Percentiles rank a stretch among this genome's conserved stretches.
These are phyloP conservation scores for Podocnemis expansa DNA, from an alignment of 2,113 vertebrate genomes.

Conservation along the genomic window DNA sequence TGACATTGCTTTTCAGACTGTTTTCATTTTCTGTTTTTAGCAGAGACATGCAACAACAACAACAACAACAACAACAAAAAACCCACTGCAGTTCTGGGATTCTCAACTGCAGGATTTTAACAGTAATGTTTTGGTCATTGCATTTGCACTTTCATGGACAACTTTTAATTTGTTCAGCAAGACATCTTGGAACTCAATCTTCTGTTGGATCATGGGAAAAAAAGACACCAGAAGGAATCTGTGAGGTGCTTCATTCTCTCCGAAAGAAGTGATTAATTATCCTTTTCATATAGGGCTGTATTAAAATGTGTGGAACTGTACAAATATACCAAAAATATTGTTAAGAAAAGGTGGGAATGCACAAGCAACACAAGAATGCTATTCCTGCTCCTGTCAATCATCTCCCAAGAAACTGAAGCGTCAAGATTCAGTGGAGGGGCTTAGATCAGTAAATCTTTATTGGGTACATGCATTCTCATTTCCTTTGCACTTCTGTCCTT, in stretches of 20 bases:
- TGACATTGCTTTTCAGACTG: slow-evolving; percentile 97
- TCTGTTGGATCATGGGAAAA: slow-evolving; percentile 82
- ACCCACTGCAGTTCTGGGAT: slow-evolving; percentile 87
- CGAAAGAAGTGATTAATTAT: slow-evolving; percentile 75
- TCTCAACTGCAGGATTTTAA: slow-evolving; percentile 88
- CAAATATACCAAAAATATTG: slow-evolving; percentile 89
- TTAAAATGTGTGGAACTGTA: slow-evolving; percentile 88
- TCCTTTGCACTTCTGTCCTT: slow-evolving; percentile 76
- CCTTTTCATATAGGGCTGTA: slow-evolving; percentile 87
- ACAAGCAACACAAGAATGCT: slow-evolving; percentile 76
- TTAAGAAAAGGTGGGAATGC: slow-evolving; percentile 79
- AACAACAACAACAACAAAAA: too few relatives aligned
- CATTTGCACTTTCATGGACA: slow-evolving; percentile 91
- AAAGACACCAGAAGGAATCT: slow-evolving; percentile 79
- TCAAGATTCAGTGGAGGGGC: slow-evolving; percentile 77
- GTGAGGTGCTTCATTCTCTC: slow-evolving; percentile 78
- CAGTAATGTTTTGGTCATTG: slow-evolving; percentile 89
- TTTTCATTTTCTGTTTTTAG: slow-evolving; percentile 96
- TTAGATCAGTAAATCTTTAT: slow-evolving; percentile 70
- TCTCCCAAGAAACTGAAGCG: slow-evolving; percentile 80
- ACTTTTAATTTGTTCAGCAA: slow-evolving; percentile 90
- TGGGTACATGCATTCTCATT: slow-evolving; percentile 79
- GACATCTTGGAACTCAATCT: slow-evolving; percentile 88
- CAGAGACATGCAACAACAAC: slow-evolving; percentile 94
- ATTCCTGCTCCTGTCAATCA: slow-evolving; percentile 77